Conservation (phyloP, 2,113 vertebrate genomes). For the Platichthys flesus region DNA sequence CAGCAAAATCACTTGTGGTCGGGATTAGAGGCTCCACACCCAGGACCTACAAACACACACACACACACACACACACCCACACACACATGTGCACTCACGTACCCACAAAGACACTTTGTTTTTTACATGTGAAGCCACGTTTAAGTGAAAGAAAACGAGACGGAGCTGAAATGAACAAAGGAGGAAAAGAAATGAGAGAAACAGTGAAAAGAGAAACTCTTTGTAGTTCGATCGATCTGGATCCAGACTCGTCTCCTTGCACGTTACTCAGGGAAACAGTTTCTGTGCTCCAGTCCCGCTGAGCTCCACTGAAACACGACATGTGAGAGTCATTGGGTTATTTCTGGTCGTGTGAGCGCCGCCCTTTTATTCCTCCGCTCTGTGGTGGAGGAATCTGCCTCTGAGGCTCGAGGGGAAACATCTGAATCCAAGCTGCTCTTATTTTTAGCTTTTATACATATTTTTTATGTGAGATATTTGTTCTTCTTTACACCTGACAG, state of each 20-base stretch:
- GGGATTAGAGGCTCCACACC: constrained; percentile 16
- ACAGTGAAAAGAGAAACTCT: not conserved
- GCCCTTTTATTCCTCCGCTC: constrained; percentile 16
- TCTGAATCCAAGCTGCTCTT: not conserved
- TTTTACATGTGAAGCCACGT: constrained; percentile 28
- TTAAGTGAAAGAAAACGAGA: no score
- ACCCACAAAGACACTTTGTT: constrained; percentile 2
- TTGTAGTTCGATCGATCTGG: not conserved
- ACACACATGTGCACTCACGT: constrained; percentile 1
- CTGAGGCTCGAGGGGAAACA: not conserved
- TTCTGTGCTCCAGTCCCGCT: constrained; percentile 14
- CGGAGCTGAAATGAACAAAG: not conserved
- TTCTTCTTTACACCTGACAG: not conserved
- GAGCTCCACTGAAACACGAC: constrained; percentile 19
- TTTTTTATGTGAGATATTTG: not conserved
- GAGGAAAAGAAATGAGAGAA: constrained; percentile 1
- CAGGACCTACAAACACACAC: not conserved
- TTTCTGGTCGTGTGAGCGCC: constrained; percentile 6
- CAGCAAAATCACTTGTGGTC: constrained; percentile 36
- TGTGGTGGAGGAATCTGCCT: constrained; percentile 12
- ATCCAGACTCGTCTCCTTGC: not conserved
- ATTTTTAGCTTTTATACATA: not conserved
- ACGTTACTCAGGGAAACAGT: not conserved
- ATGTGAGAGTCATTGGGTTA: constrained; percentile 33
- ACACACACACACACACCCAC: constrained; percentile 1